phyloP scores from a whole-genome alignment of 2,888 invertebrate species.

The Lasioglossum morio region DNA sequence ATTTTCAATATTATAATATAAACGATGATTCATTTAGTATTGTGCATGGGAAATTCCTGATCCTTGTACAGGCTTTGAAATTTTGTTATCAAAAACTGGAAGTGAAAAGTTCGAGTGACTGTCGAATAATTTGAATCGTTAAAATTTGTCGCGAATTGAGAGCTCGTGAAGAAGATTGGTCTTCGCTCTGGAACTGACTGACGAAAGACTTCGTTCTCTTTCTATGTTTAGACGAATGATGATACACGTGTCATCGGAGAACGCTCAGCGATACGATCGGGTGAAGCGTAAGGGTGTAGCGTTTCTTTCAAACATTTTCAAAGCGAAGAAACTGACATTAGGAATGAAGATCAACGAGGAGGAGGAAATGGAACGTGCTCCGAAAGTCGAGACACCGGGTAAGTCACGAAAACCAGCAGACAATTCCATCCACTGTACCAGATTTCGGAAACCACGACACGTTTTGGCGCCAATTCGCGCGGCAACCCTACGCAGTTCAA shows the following conservation, averaged over 20 bases:
- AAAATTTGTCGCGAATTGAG: background rate
- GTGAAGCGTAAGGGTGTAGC: constrained; percentile 82
- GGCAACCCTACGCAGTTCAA: background rate
- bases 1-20: background rate
- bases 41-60: background rate
- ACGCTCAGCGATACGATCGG: constrained; percentile 80
- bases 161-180: background rate
- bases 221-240: constrained; percentile 74
- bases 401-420: constrained; percentile 36
- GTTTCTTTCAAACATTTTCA: constrained; percentile 80
- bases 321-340: constrained; percentile 78
- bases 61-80: background rate
- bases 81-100: background rate
- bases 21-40: background rate
- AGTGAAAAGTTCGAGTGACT: background rate
- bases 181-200: background rate
- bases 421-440: background rate
- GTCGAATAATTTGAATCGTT: background rate
- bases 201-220: background rate
- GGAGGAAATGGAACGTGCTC: constrained; percentile 80
- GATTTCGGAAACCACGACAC: background rate
- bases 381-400: constrained; percentile 82
- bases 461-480: background rate
- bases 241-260: constrained; percentile 81
- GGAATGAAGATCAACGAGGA: constrained; percentile 83